Evolutionary conservation across 2,888 invertebrate genomes (phyloP), one percentile per base, ranked within the genome.

Genomic region (Smittia sp.): DNA sequence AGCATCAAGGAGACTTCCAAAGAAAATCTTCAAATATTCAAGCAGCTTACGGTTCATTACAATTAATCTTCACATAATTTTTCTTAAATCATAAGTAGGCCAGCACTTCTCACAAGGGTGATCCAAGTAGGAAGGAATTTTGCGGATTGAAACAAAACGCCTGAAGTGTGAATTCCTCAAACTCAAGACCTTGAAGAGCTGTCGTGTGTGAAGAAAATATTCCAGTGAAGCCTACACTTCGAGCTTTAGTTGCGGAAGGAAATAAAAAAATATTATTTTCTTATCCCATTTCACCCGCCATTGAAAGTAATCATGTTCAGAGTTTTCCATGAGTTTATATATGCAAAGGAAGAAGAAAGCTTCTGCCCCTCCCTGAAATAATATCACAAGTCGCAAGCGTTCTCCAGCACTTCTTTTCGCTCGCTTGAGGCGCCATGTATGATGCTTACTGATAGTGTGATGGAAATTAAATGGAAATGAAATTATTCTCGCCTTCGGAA

Each of bases 381-480:
- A n/a, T n/a, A n/a, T n/a, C n/a, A n/a, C n/a, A n/a, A n/a, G n/a
- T n/a, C n/a, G n/a, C n/a, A n/a, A n/a, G n/a, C n/a, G n/a, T n/a
- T n/a, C n/a, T n/a, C n/a, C n/a, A n/a, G n/a, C n/a, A 38, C 38
- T 38, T 38, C 38, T 38, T 38, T 38, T 38, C 38, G 38, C 38
- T 11, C 38, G 7, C 15, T 52, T 15, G 7, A 39, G 39, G 39
- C 15, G 7, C 52, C 52, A 52, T 52, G 7, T 52, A 52, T 52
- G n/a, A 52, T 18, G 24, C 62, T 6, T 22, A 18, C 3, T 18
- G 62, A 62, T 62, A 62, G 39, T 67, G 66, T 67, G 39, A 67
- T 68, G 41, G 68, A 68, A 68, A 68, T 13, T 68, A 68, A 68
- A 68, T 68, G 68, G 68, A 68, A 68, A 68, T 68, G 46, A 52